Percentiles rank a stretch among this genome's conserved stretches.
Evolutionary conservation across 2,113 vertebrate species (phyloP).

Genomic region (Engraulis encrasicolus): DNA sequence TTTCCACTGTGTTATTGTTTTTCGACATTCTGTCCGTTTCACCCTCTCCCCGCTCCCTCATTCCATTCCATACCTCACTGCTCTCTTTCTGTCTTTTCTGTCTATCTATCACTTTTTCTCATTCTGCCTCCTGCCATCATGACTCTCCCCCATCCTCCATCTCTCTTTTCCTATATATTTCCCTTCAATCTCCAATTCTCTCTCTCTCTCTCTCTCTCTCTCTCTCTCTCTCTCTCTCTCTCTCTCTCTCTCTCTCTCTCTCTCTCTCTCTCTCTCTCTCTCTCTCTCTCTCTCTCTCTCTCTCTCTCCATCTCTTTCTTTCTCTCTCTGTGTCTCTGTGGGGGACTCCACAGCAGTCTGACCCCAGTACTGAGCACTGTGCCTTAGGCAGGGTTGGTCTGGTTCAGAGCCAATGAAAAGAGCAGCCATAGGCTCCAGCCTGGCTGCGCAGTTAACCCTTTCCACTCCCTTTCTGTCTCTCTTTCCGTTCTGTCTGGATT

Average conservation of each 20-base stretch:
- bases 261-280: neutral
- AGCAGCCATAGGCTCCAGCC: slow-evolving; percentile 3
- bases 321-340: neutral
- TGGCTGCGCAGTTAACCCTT: neutral
- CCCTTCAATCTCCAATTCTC: neutral
- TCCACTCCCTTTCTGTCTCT: neutral
- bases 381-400: neutral
- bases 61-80: no score
- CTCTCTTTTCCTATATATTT: neutral
- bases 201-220: neutral
- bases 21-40: no score
- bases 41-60: neutral
- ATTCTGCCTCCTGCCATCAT: neutral
- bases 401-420: neutral
- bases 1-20: no score
- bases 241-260: neutral
- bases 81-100: no score
- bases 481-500: no score
- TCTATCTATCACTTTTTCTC: no score
- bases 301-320: neutral
- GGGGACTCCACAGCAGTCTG: neutral
- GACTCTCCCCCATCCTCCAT: neutral
- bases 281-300: neutral
- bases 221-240: neutral
- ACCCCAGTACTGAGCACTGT: neutral